Evolutionary conservation across 2,797 vertebrate genomes (phyloP).

Genomic region (Huso huso): DNA sequence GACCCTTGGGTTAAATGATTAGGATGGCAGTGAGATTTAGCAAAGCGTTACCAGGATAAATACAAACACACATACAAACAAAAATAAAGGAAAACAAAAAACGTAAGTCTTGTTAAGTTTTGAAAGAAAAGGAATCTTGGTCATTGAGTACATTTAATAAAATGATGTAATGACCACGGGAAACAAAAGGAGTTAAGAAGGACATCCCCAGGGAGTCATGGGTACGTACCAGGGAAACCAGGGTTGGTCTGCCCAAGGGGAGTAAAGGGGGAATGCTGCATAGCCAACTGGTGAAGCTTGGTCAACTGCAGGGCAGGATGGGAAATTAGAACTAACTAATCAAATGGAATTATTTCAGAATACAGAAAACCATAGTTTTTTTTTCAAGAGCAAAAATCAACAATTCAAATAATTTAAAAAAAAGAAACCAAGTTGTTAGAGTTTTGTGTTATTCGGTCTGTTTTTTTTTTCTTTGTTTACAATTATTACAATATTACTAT

Average conservation of each 20-base stretch:
- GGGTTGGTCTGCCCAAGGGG: constrained; percentile 98
- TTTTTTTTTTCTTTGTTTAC: constrained; percentile 45
- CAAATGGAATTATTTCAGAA: constrained; percentile 91
- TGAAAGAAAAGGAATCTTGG: constrained; percentile 46
- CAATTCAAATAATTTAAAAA: constrained; percentile 17
- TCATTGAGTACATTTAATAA: constrained; percentile 56
- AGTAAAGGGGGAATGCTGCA: constrained; percentile 96
- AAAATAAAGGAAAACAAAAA: constrained; percentile 25
- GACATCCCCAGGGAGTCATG: constrained; percentile 82
- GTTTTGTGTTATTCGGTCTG: constrained; percentile 25
- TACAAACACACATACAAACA: constrained; percentile 22
- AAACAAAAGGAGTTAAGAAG: constrained; percentile 68
- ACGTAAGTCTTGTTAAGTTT: constrained; percentile 10
- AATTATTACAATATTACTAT: constrained; percentile 44
- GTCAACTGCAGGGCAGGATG: constrained; percentile 98
- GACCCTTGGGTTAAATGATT: too few relatives aligned
- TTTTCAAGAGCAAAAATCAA: too few relatives aligned
- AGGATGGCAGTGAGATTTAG: too few relatives aligned
- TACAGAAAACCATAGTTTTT: constrained; percentile 74
- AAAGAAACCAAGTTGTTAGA: constrained; percentile 24
- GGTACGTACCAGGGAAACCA: constrained; percentile 98
- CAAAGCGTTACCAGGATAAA: too few relatives aligned
- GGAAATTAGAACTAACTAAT: constrained; percentile 97
- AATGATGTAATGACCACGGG: constrained; percentile 57
- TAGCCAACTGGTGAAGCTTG: constrained; percentile 99